phyloP scores from a whole-genome alignment of 2,797 vertebrate genomes.

The Tauraco hartlaubi region DNA sequence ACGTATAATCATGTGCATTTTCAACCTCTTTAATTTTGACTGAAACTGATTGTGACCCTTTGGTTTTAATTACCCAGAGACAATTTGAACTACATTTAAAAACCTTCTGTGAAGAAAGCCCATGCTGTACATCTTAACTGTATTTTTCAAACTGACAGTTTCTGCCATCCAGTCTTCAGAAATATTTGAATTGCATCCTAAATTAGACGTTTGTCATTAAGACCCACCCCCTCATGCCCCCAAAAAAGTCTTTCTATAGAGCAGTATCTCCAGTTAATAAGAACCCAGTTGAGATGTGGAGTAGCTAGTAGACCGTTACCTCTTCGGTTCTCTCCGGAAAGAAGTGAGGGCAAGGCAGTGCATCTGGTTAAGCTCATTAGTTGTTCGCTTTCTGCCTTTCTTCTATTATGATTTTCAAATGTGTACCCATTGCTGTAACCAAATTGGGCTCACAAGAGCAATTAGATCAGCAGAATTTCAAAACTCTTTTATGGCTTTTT shows the following conservation, averaged over 20 bases:
- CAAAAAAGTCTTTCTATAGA: neutral
- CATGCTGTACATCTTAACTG: neutral
- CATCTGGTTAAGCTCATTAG: neutral
- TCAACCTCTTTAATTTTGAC: constrained; percentile 15
- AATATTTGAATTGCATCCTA: constrained; percentile 38
- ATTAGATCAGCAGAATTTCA: neutral
- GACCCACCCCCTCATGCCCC: neutral
- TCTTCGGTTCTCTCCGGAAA: neutral
- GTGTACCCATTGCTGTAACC: neutral
- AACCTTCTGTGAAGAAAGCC: constrained; percentile 9
- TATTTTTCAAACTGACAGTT: constrained; percentile 40
- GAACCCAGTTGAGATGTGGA: neutral
- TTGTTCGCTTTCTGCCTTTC: neutral
- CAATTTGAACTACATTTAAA: constrained; percentile 37
- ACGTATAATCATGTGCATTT: neutral
- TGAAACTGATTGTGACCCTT: constrained; percentile 9
- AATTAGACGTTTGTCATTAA: constrained; percentile 4
- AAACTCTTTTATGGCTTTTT: neutral
- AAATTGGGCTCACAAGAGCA: neutral
- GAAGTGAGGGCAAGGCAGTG: neutral
- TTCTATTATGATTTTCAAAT: neutral
- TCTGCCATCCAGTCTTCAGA: neutral
- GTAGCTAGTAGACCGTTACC: neutral
- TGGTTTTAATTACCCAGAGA: constrained; percentile 41
- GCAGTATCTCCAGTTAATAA: neutral